Evolutionary conservation across 2,888 invertebrate genomes (phyloP).

Genomic region (Aspidiotus rigidus): DNA sequence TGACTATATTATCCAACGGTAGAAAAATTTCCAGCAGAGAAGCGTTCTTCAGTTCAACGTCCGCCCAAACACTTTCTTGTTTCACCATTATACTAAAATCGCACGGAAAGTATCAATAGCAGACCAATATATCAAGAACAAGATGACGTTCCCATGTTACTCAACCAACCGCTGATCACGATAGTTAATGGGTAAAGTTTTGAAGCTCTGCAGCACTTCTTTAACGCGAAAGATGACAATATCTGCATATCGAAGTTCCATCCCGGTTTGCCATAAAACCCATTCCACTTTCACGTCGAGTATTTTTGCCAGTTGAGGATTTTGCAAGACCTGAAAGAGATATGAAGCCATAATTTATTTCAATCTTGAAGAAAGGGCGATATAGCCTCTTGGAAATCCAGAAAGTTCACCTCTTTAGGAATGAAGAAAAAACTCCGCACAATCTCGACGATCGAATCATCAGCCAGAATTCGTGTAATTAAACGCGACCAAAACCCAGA

Average conservation of each 20-base stretch:
- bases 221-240: slow-evolving; percentile 67
- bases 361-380: too few species aligned
- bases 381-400: too few species aligned
- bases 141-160: neutral
- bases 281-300: slow-evolving; percentile 54
- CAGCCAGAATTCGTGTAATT: slow-evolving; percentile 82
- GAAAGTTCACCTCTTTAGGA: slow-evolving; percentile 54
- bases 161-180: slow-evolving; percentile 40
- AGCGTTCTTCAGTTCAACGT: slow-evolving; percentile 66
- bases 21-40: slow-evolving; percentile 79
- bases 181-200: slow-evolving; percentile 51
- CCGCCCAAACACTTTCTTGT: slow-evolving; percentile 78
- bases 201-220: slow-evolving; percentile 56
- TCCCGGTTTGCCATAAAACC: slow-evolving; percentile 88
- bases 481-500: slow-evolving; percentile 96
- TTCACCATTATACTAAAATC: slow-evolving; percentile 47
- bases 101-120: slow-evolving; percentile 27
- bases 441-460: slow-evolving; percentile 70
- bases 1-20: slow-evolving; percentile 58
- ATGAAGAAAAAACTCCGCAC: slow-evolving; percentile 61
- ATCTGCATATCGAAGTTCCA: slow-evolving; percentile 75
- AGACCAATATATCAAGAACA: slow-evolving; percentile 40
- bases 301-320: slow-evolving; percentile 53
- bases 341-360: neutral
- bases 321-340: slow-evolving; percentile 49